Evolutionary conservation across 2,888 invertebrate species (phyloP), one percentile per base, ranked within the genome.

Genomic region (Suillia variegata): DNA sequence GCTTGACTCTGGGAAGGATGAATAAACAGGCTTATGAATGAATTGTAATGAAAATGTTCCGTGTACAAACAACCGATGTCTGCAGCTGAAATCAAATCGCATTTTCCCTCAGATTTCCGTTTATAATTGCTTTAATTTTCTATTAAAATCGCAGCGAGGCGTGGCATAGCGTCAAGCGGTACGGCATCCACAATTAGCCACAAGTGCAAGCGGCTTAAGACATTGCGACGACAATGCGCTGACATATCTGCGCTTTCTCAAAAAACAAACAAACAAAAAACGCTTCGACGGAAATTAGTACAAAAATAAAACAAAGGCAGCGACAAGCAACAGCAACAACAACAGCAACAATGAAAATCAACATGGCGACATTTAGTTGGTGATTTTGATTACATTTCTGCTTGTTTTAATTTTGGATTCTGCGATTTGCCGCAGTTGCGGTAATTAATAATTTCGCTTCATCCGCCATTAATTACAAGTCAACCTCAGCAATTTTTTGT

Each of bases 371-470:
- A 51, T 52, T 45, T 56, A n/a, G 38, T 13, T 26, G n/a, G n/a
- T 26, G 26, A 10, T 10, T 26, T 26, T 5, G 26, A 5, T 38
- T 38, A 13, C n/a, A 8, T 38, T 38, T 38, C 4, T n/a, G n/a
- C 10, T 4, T 38, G n/a, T 38, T 38, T 38, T 13, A 4, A 47
- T 33, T 45, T 42, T 33, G 47, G 17, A 24, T 57, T 47, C 31
- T 26, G 21, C 38, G 15, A 15, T 71, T 17, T 22, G 31, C 17
- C 33, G 42, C 72, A 73, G 76, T 73, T 73, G 72, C 73, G 72
- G 77, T 77, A 80, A 79, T 80, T 79, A 79, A 79, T 80, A 80
- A 79, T 78, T 76, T 76, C 68, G 71, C 71, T 70, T 71, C 76
- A 78, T 74, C 71, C 79, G 74, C 80, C 75, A 80, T 79, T 79